Conservation (phyloP, 2,113 vertebrate genomes). For the Dasypus novemcinctus region DNA sequence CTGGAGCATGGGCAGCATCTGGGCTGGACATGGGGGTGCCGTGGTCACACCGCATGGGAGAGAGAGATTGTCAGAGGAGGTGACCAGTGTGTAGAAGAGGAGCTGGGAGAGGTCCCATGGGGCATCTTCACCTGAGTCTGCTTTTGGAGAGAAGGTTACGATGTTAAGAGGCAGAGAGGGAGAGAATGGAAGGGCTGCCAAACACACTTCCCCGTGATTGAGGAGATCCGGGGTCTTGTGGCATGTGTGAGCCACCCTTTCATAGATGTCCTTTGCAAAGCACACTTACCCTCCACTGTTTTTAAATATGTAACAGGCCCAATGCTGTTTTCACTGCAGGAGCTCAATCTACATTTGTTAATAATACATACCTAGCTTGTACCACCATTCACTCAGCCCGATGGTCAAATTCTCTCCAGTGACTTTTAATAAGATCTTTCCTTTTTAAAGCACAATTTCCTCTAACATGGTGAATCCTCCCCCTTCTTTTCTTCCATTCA, state of each 20-base stretch:
- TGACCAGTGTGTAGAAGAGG: not conserved
- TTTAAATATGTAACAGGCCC: not conserved
- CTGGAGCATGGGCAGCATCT: not conserved
- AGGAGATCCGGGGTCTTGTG: not conserved
- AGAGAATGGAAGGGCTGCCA: no score
- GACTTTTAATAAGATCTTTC: not conserved
- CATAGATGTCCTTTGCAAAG: not conserved
- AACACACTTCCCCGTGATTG: not conserved
- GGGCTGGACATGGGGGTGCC: not conserved
- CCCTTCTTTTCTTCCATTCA: not conserved
- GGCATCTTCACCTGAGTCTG: not conserved
- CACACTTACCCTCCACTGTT: fast-evolving
- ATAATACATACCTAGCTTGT: not conserved
- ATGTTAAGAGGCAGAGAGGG: not conserved
- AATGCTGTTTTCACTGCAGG: not conserved
- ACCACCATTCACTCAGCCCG: not conserved
- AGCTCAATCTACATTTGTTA: not conserved
- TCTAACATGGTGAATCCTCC: not conserved
- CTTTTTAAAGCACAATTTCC: not conserved
- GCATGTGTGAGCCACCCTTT: not conserved
- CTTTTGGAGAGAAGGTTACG: not conserved
- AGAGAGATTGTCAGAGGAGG: not conserved
- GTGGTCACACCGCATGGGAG: not conserved
- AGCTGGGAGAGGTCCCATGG: not conserved
- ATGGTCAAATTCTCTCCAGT: not conserved